Base-by-base conservation (phyloP, 2,797 vertebrate species). In the Saxicola maurus region DNA sequence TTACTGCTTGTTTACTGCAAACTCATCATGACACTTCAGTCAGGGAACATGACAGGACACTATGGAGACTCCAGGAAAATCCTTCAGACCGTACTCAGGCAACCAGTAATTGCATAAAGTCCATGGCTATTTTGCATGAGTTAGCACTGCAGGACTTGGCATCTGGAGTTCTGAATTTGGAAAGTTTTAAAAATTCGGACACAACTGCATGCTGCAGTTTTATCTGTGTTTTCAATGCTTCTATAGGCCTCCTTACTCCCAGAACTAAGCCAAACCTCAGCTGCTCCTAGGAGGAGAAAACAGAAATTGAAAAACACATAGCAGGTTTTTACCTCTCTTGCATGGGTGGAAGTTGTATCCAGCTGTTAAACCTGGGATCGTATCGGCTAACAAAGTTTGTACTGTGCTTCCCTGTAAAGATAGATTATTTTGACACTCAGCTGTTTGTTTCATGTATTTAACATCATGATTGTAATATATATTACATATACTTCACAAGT, bases 311-410 rank as follows among this genome's bases (percentile, higher is more conserved):
- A 69, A 87, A 95, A 89, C 46, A 82, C 17, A 6, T 92, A 91
- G 51, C 85, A 94, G 74, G 53, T 65, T 92, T 97, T 97, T 97
- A 99, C 99, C 99, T 98, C 97, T 99, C 99, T 97, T 99, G 99
- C 99, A 99, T 99, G 43, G 99, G 98, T 52, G 99, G 99, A 93
- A 99, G 97, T 96, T 99, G 99, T 96, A 99, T 99, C 99, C 99
- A 99, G 93, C 99, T 99, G 97, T 99, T 99, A 98, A 99, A 99
- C 94, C 99, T 98, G 68, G 99, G 99, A 96, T 99, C 99, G 67
- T 99, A 99, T 82, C 99, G 98, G 95, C 99, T 99, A 93, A 99
- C 99, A 97, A 99, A 99, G 96, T 99, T 99, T 94, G 99, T 99
- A 97, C 99, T 99, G 97, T 99, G 99, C 94, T 99, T 99, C 95